These are phyloP conservation scores for Protonemura montana DNA, from an alignment of 2,888 invertebrate species.

Conservation along the genomic window DNA sequence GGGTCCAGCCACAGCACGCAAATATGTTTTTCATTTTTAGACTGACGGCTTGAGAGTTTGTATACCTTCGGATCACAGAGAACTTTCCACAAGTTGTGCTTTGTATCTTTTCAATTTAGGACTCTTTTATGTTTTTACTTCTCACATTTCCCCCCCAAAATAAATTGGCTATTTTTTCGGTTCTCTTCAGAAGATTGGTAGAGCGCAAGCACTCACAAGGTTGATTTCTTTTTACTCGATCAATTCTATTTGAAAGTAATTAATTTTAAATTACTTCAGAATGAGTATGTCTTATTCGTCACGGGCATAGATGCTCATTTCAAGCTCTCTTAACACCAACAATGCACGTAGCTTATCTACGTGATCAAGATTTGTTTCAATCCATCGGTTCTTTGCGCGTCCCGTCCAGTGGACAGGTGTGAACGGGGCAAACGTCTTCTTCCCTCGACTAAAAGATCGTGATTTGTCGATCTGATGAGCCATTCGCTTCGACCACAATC, in stretches of 20 bases:
- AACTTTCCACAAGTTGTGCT: neutral
- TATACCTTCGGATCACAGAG: neutral
- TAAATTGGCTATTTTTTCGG: slow-evolving; percentile 4
- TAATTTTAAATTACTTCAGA: slow-evolving; percentile 4
- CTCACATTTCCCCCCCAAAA: neutral
- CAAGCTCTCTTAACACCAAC: slow-evolving; percentile 37
- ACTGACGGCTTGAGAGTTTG: neutral
- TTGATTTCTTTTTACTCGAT: neutral
- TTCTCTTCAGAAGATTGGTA: neutral
- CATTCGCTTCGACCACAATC: neutral
- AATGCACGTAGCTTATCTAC: slow-evolving; percentile 20
- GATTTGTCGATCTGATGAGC: slow-evolving; percentile 25
- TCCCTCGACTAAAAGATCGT: slow-evolving; percentile 1
- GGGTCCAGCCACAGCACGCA: neutral
- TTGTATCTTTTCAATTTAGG: neutral
- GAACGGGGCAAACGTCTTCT: slow-evolving; percentile 15
- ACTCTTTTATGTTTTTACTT: neutral
- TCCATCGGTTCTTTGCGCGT: slow-evolving; percentile 16
- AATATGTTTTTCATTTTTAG: neutral
- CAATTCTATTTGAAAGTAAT: slow-evolving; percentile 3
- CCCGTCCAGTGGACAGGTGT: slow-evolving; percentile 19
- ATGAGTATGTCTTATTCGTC: slow-evolving; percentile 7
- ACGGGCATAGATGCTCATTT: slow-evolving; percentile 22
- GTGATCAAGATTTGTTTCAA: slow-evolving; percentile 27
- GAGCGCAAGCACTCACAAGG: neutral